phyloP scores from a whole-genome alignment of 2,888 invertebrate genomes.

The Trissolcus japonicus region DNA sequence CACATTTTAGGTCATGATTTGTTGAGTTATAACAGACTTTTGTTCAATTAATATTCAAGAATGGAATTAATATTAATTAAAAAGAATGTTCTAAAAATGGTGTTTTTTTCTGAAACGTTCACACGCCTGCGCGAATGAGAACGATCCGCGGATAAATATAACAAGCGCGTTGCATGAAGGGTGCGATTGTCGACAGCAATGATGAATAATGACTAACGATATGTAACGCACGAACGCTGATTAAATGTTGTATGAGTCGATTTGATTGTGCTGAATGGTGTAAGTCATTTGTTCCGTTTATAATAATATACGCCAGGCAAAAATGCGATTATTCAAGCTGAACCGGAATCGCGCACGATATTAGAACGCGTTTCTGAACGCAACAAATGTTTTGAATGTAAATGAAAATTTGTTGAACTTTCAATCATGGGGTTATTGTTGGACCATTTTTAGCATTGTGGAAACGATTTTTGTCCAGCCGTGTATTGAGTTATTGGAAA shows the following conservation, averaged over 20 bases:
- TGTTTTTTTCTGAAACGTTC: not conserved
- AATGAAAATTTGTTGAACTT: constrained; percentile 35
- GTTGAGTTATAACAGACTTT: too few species aligned
- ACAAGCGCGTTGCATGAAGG: constrained; percentile 42
- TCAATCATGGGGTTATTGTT: constrained; percentile 36
- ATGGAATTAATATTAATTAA: too few species aligned
- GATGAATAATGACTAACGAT: constrained; percentile 54
- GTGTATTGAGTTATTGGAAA: constrained; percentile 23
- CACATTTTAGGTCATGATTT: too few species aligned
- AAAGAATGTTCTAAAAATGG: too few species aligned
- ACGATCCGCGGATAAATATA: constrained; percentile 41
- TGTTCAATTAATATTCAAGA: too few species aligned
- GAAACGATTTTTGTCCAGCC: constrained; percentile 9
- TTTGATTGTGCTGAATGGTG: constrained; percentile 35
- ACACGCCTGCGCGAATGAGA: constrained; percentile 24
- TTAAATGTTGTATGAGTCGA: constrained; percentile 37
- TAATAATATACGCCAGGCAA: constrained; percentile 35
- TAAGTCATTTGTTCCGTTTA: constrained; percentile 38
- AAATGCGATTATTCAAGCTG: constrained; percentile 32
- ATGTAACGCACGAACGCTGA: constrained; percentile 36
- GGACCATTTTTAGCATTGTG: constrained; percentile 7
- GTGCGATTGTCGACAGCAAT: constrained; percentile 43
- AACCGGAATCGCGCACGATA: constrained; percentile 31
- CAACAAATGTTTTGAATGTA: constrained; percentile 31
- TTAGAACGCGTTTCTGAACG: constrained; percentile 14